Conservation (phyloP, 2,113 vertebrate genomes). For the Myrmophylax atrothorax region DNA sequence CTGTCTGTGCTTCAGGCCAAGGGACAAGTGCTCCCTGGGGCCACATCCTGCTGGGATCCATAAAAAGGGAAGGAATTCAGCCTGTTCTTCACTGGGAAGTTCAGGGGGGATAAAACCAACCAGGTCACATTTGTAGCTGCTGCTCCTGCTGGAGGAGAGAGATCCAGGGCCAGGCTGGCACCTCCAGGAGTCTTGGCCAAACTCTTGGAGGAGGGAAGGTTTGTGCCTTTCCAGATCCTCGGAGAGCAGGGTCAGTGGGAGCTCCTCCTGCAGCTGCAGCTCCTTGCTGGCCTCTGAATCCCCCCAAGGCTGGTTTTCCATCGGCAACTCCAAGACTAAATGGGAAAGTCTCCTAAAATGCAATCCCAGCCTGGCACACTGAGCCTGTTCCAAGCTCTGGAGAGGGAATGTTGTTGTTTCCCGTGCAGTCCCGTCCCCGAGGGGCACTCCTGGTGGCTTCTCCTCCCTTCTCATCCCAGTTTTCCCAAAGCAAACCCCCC, state of each 20-base stretch:
- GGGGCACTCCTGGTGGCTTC: not conserved
- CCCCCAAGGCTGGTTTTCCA: not conserved
- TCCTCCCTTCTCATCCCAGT: not conserved
- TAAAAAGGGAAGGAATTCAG: rapidly evolving
- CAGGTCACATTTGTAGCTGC: not conserved
- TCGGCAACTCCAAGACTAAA: not conserved
- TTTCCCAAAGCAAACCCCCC: not conserved
- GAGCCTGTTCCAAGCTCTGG: not conserved
- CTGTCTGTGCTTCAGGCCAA: not conserved
- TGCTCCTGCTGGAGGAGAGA: not conserved
- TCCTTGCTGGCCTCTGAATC: not conserved
- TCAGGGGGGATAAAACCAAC: not conserved
- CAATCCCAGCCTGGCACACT: not conserved
- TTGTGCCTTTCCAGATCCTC: not conserved
- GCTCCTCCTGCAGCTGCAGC: not conserved
- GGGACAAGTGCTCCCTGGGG: not conserved
- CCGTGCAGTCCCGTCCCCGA: rapidly evolving
- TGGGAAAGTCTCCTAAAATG: not conserved
- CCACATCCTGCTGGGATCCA: not conserved
- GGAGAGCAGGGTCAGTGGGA: rapidly evolving
- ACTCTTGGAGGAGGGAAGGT: not conserved
- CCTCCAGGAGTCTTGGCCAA: not conserved
- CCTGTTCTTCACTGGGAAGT: not conserved
- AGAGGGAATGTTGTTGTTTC: not conserved
- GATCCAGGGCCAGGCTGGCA: not conserved